These are phyloP conservation scores for Rhynchonycteris naso DNA, from an alignment of 2,797 vertebrate species.

Conservation along the genomic window DNA sequence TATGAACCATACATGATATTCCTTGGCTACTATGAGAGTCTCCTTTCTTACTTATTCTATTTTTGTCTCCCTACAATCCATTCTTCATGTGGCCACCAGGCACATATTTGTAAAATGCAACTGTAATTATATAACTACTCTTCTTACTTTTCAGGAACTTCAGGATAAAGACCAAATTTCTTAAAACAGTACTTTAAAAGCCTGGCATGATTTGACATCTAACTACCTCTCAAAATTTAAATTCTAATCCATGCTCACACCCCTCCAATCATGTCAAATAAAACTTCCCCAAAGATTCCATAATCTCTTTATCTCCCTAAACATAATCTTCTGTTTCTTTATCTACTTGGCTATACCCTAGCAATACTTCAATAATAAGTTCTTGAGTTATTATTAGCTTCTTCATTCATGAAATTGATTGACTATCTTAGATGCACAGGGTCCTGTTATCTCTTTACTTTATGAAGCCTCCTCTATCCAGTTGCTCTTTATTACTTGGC, in stretches of 20 bases:
- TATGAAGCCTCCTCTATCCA: background rate
- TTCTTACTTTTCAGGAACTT: background rate
- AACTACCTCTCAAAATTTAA: background rate
- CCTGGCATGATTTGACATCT: background rate
- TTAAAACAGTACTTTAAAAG: background rate
- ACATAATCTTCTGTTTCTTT: background rate
- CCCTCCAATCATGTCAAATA: background rate
- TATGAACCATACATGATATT: background rate
- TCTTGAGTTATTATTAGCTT: background rate
- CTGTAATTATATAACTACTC: background rate
- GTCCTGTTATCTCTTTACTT: background rate
- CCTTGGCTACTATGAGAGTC: background rate
- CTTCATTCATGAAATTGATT: background rate
- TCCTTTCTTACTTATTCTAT: background rate
- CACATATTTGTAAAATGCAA: constrained; percentile 19
- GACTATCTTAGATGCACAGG: background rate
- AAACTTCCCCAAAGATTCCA: background rate
- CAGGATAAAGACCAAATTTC: background rate
- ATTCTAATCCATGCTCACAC: background rate
- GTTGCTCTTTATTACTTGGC: background rate
- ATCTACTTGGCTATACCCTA: background rate
- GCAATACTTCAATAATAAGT: background rate
- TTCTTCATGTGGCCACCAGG: background rate
- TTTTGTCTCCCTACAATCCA: background rate
- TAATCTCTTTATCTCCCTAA: background rate